A percentile compares a stretch with the other conserved stretches of the same genome.
These are phyloP conservation scores for Drosophila histrio DNA, from an alignment of 2,888 invertebrate genomes.

Conservation along the genomic window DNA sequence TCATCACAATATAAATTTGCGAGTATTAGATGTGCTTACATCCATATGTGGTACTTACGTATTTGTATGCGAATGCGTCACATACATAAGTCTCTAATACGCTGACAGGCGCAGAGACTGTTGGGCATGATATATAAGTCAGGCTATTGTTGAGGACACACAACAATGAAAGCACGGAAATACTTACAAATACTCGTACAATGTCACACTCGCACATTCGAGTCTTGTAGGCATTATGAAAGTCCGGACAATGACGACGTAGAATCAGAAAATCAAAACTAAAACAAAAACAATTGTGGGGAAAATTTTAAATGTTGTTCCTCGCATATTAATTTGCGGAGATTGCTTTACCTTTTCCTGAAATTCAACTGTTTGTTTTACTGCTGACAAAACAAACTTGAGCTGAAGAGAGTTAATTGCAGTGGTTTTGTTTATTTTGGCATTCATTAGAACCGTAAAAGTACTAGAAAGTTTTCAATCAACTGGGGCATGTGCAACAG, in stretches of 20 bases:
- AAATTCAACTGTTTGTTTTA: constrained; percentile 18
- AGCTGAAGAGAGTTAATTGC: constrained; percentile 35
- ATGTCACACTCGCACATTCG: constrained; percentile 8
- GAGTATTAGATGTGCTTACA: constrained; percentile 36
- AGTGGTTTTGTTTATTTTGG: constrained; percentile 35
- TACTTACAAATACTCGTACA: constrained; percentile 20
- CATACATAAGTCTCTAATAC: constrained; percentile 1
- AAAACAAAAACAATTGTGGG: not conserved
- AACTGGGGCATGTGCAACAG: not conserved
- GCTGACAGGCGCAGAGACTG: constrained; percentile 7
- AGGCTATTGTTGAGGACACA: constrained; percentile 12
- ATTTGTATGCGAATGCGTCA: constrained; percentile 37
- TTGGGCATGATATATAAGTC: not conserved
- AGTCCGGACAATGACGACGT: constrained; percentile 9
- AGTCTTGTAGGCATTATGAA: constrained; percentile 15
- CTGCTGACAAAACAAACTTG: constrained; percentile 35
- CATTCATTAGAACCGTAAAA: constrained; percentile 34
- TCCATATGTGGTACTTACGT: constrained; percentile 42
- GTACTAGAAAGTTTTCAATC: not conserved
- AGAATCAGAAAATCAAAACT: not conserved
- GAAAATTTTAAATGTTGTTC: constrained; percentile 5
- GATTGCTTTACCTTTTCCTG: not conserved
- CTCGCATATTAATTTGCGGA: constrained; percentile 22
- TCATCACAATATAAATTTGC: constrained; percentile 41
- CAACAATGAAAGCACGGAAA: constrained; percentile 27